These are phyloP conservation scores for Cataglyphis cursor DNA, from an alignment of 2,888 invertebrate genomes.

Conservation along the genomic window DNA sequence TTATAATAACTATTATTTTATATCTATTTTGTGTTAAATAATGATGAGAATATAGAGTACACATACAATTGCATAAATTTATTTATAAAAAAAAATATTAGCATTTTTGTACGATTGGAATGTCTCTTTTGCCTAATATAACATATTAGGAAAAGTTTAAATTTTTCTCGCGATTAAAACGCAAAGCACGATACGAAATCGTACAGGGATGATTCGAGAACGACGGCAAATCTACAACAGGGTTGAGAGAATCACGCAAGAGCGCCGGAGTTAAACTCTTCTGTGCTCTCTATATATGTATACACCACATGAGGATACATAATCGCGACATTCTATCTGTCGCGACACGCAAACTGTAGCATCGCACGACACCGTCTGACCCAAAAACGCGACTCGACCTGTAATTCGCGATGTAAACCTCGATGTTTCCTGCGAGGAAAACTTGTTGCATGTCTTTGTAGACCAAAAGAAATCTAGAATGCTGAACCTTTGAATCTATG, in stretches of 20 bases:
- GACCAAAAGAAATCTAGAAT: background rate
- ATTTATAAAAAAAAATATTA: background rate
- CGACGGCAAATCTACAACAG: constrained; percentile 39
- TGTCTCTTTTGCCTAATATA: background rate
- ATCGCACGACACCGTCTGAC: constrained; percentile 59
- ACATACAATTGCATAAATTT: background rate
- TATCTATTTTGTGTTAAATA: background rate
- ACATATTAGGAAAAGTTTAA: constrained; percentile 11
- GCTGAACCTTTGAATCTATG: background rate
- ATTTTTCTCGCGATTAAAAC: constrained; percentile 2
- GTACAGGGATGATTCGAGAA: constrained; percentile 42
- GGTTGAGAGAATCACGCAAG: constrained; percentile 70
- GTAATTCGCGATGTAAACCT: constrained; percentile 36
- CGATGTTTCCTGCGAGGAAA: background rate
- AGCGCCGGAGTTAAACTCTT: constrained; percentile 59
- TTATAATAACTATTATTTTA: constrained; percentile 4
- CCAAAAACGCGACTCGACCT: constrained; percentile 45
- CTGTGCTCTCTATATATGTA: constrained; percentile 23
- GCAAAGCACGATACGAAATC: constrained; percentile 55
- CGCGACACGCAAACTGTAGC: constrained; percentile 69
- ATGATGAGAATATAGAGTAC: background rate
- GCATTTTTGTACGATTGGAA: background rate
- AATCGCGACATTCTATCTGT: constrained; percentile 61
- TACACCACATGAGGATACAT: constrained; percentile 36
- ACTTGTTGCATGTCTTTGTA: constrained; percentile 49